Conservation (phyloP, 2,797 vertebrate species). For the Triplophysa bombifrons region DNA sequence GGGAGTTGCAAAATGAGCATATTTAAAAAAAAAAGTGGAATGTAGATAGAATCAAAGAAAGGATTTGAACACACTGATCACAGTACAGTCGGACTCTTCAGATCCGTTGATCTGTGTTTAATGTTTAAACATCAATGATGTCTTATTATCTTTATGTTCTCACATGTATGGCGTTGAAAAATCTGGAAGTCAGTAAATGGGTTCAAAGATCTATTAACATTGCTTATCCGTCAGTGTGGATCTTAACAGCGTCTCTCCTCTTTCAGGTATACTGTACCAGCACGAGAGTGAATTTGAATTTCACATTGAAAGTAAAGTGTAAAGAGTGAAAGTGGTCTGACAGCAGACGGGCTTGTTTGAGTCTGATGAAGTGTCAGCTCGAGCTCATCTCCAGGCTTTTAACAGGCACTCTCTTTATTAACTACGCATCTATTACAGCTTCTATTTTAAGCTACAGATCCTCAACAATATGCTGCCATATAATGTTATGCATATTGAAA, state of each 20-base stretch:
- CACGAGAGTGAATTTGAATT: background rate
- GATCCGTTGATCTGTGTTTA: too few relatives aligned
- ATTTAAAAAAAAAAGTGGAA: too few relatives aligned
- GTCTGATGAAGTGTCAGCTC: background rate
- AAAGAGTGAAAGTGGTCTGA: background rate
- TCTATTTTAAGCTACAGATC: conserved; percentile 16
- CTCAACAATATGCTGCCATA: conserved; percentile 9
- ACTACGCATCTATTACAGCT: conserved; percentile 12
- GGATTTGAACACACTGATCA: too few relatives aligned
- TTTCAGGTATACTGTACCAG: background rate
- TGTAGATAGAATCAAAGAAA: too few relatives aligned
- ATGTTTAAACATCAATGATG: too few relatives aligned
- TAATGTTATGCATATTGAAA: conserved; percentile 18
- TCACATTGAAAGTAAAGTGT: background rate
- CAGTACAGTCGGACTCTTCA: too few relatives aligned
- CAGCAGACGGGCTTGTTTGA: background rate
- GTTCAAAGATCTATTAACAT: too few relatives aligned
- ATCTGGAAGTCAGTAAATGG: too few relatives aligned
- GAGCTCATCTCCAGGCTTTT: conserved; percentile 16
- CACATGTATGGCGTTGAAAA: too few relatives aligned
- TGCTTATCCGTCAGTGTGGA: background rate
- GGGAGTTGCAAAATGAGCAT: too few relatives aligned
- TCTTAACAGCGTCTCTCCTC: background rate
- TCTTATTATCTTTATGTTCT: too few relatives aligned
- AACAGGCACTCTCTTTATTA: conserved; percentile 9